Evolutionary conservation across 2,113 vertebrate genomes (phyloP), one percentile per base, ranked within the genome.

Genomic region (Oncorhynchus masou): DNA sequence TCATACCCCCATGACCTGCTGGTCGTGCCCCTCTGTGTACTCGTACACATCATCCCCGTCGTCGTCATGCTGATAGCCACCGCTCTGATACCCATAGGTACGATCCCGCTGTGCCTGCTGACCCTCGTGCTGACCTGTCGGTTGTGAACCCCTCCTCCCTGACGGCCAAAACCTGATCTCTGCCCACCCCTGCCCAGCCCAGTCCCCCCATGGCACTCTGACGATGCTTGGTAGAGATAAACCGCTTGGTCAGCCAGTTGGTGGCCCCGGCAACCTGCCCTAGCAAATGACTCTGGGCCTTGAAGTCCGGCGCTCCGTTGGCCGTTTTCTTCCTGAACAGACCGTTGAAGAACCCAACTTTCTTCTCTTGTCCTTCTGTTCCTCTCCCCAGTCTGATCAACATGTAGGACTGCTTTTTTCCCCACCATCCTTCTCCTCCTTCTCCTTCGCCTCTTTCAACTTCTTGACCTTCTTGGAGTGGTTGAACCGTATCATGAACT

Each of bases 401-500:
- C 93, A 98, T 90, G 84, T 91, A 94, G 0, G 94, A 94, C 0
- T 94, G 92, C 73, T 94, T 98, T 6, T 88, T 91, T n/a, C n/a
- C 9, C 89, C 90, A 2, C 71, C 60, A 4, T 77, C 82, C 66
- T 0, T 15, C 45, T 62, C 24, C 51, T 79, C 83, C 68, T 0
- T 15, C 54, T 79, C 77, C 24, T 25, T 64, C 27, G 78, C 78
- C 73, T 76, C 78, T 34, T 34, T 34, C 34, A 34, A 34, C 49
- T 91, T 91, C 86, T 95, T 95, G 65, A 88, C 95, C 87, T 95
- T 95, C 86, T 93, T 94, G 13, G 93, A 94, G 27, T 83, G 87
- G 72, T 96, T 95, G 86, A 96, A 97, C 67, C 95, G 95, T 88
- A 98, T 95, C 96, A 99, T 96, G 79, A 99, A 93, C 78, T 94